These are phyloP conservation scores for Embiotoca jacksoni DNA, from an alignment of 2,113 vertebrate genomes.

Conservation along the genomic window DNA sequence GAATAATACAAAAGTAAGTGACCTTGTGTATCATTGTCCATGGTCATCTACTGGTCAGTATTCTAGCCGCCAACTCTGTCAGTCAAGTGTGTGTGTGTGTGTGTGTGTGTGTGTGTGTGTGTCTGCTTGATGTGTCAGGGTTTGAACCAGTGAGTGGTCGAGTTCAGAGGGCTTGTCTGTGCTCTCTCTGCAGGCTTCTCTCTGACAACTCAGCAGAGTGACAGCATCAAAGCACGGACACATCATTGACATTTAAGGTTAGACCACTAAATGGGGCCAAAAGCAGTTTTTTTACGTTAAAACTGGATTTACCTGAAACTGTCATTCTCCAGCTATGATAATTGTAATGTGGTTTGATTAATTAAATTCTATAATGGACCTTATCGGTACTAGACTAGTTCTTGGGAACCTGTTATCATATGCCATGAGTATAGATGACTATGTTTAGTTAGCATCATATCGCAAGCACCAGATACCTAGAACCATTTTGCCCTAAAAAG, in stretches of 20 bases:
- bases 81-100: conserved; percentile 42
- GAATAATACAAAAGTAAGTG: conserved; percentile 25
- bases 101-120: conserved; percentile 23
- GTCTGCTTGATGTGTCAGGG: conserved; percentile 70
- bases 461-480: not conserved
- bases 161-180: conserved; percentile 84
- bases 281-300: conserved; percentile 38
- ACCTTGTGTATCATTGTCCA: conserved; percentile 55
- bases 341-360: conserved; percentile 11
- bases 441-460: not conserved
- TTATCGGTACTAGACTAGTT: conserved; percentile 3
- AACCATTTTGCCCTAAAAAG: not conserved
- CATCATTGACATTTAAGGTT: conserved; percentile 68
- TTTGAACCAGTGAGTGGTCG: conserved; percentile 71
- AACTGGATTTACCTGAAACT: conserved; percentile 37
- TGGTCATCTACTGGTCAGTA: conserved; percentile 65
- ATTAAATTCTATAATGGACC: not conserved
- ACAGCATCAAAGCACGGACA: conserved; percentile 63
- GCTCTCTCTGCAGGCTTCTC: conserved; percentile 71
- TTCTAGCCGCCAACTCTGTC: conserved; percentile 58
- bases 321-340: conserved; percentile 14
- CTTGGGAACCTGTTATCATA: not conserved
- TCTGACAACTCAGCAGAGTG: conserved; percentile 71
- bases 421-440: not conserved
- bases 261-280: conserved; percentile 58